Evolutionary conservation across 2,888 invertebrate species (phyloP).

Genomic region (Seira sanloemensis): DNA sequence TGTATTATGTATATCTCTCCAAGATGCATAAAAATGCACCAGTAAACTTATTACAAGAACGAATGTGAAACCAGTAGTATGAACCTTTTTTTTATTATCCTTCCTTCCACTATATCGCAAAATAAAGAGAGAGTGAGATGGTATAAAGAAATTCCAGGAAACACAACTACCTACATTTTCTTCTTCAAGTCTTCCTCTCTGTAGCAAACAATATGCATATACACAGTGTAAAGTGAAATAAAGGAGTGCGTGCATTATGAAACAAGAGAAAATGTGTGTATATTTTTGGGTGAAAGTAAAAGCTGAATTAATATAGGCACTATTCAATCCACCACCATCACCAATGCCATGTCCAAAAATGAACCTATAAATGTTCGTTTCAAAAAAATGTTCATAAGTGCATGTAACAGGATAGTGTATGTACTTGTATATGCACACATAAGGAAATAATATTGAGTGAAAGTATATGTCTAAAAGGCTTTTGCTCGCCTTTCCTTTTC

Average conservation of each 20-base stretch:
- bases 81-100: conserved; percentile 21
- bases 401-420: neutral
- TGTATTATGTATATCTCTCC: neutral
- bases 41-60: conserved; percentile 1
- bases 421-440: neutral
- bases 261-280: conserved; percentile 2
- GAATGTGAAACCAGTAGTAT: neutral
- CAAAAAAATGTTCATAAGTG: neutral
- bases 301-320: conserved; percentile 12
- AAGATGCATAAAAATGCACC: conserved; percentile 8
- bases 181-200: neutral
- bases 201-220: neutral
- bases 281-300: neutral
- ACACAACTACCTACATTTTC: conserved; percentile 13
- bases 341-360: conserved; percentile 15
- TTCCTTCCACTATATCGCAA: conserved; percentile 17
- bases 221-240: neutral
- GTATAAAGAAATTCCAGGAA: conserved; percentile 1
- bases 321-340: neutral
- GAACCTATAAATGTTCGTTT: conserved; percentile 12
- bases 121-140: neutral
- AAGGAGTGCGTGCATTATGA: conserved; percentile 13
- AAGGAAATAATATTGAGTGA: neutral
- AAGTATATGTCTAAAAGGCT: neutral
- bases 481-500: neutral